Evolutionary conservation across 2,113 vertebrate genomes (phyloP).

Genomic region (Lycaon pictus): DNA sequence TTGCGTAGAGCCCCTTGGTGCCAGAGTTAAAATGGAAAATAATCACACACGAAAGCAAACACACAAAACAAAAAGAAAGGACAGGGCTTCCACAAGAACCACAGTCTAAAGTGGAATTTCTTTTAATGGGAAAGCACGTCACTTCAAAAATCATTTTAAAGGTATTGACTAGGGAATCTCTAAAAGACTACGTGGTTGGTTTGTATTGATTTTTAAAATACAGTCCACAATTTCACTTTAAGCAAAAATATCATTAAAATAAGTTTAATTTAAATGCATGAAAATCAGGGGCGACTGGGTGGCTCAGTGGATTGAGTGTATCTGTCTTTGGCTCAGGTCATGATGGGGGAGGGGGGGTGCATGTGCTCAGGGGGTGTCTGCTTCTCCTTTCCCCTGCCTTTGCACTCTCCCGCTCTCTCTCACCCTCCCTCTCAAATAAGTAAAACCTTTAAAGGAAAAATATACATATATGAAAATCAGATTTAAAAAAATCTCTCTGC

Average conservation of each 20-base stretch:
- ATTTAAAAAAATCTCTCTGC: neutral
- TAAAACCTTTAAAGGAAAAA: too few relatives aligned
- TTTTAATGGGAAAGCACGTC: neutral
- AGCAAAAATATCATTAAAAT: neutral
- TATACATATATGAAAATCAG: neutral
- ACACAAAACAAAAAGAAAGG: neutral
- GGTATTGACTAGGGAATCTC: neutral
- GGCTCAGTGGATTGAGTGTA: too few relatives aligned
- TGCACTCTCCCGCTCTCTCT: too few relatives aligned
- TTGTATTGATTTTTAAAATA: neutral
- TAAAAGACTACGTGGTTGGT: neutral
- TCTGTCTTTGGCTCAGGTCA: too few relatives aligned
- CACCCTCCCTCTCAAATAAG: too few relatives aligned
- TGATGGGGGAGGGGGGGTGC: too few relatives aligned
- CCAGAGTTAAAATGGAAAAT: neutral
- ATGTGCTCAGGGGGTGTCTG: too few relatives aligned
- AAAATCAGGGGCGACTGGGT: neutral
- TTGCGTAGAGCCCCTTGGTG: neutral
- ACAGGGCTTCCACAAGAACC: neutral
- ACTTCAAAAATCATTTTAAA: neutral
- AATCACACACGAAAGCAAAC: neutral
- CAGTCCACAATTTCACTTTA: neutral
- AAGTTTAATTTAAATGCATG: neutral
- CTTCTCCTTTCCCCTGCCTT: too few relatives aligned
- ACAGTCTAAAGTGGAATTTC: fast-evolving